phyloP scores from a whole-genome alignment of 1,140 invertebrate genomes.

The Brachionus plicatilis region DNA sequence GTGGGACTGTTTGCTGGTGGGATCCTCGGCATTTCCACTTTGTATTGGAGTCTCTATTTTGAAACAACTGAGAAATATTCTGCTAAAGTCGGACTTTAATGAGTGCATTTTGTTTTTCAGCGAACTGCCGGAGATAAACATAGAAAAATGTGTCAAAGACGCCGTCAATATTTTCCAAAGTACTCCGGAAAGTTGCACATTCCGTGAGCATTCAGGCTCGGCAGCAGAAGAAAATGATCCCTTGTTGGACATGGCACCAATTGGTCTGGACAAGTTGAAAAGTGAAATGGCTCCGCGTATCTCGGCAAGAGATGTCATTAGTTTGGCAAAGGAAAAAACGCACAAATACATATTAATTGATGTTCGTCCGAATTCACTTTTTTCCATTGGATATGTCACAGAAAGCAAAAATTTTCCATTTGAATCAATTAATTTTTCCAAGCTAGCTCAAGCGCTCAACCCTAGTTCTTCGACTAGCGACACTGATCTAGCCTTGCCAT shows the following conservation, averaged over 20 bases:
- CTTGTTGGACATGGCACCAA: constrained; percentile 60
- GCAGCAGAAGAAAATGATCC: not conserved
- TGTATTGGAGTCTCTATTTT: constrained; percentile 90
- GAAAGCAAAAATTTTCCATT: constrained; percentile 28
- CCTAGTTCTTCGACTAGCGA: not conserved
- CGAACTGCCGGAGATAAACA: constrained; percentile 91
- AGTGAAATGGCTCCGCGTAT: constrained; percentile 72
- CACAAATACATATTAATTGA: constrained; percentile 64
- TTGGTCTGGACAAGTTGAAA: constrained; percentile 65
- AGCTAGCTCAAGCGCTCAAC: not conserved
- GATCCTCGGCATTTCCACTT: constrained; percentile 85
- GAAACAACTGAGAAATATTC: constrained; percentile 73
- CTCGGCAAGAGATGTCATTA: constrained; percentile 73
- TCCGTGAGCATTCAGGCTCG: constrained; percentile 66
- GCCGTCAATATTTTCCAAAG: constrained; percentile 76
- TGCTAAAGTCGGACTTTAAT: constrained; percentile 85
- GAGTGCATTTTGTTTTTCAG: constrained; percentile 95
- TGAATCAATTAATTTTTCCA: not conserved
- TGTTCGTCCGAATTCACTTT: constrained; percentile 68
- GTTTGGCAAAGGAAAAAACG: constrained; percentile 56
- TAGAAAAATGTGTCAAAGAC: constrained; percentile 81
- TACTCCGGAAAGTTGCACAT: constrained; percentile 80
- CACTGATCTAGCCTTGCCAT: not conserved
- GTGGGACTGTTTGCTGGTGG: constrained; percentile 91
- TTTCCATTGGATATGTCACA: constrained; percentile 44